These are phyloP conservation scores for Capitulum mitella DNA, from an alignment of 2,888 invertebrate species.

Conservation along the genomic window DNA sequence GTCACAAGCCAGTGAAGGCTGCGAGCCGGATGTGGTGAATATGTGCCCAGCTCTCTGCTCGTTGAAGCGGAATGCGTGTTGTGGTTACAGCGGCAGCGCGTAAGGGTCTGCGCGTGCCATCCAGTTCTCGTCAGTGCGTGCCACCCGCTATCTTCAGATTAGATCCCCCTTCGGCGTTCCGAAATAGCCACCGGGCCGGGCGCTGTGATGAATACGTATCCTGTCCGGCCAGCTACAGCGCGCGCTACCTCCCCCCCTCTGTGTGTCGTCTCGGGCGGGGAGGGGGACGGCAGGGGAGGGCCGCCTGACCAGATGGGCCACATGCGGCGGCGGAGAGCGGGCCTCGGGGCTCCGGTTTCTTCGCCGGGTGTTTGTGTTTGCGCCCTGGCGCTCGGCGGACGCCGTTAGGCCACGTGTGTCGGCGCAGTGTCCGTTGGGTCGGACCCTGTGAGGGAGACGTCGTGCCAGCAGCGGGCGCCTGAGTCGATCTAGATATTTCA, in stretches of 20 bases:
- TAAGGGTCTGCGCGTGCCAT: neutral
- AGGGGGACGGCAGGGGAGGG: neutral
- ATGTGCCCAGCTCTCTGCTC: too few relatives aligned
- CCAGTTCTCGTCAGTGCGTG: neutral
- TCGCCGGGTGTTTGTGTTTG: neutral
- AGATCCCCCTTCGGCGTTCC: neutral
- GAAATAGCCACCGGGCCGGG: neutral
- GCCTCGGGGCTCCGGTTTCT: neutral
- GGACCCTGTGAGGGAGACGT: too few relatives aligned
- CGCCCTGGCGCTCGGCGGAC: neutral
- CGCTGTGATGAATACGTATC: neutral
- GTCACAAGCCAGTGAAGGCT: too few relatives aligned
- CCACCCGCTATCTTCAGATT: neutral
- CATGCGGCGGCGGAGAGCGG: neutral
- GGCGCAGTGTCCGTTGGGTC: too few relatives aligned
- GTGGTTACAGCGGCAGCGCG: too few relatives aligned
- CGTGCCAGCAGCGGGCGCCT: too few relatives aligned
- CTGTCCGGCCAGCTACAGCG: neutral
- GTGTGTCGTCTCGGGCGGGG: neutral
- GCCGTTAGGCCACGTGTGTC: neutral
- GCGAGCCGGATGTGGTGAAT: too few relatives aligned
- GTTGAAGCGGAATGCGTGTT: too few relatives aligned
- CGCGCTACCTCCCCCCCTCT: neutral
- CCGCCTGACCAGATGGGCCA: neutral
- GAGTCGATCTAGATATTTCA: too few relatives aligned